A percentile compares a stretch with the other conserved stretches of the same genome.
These are phyloP conservation scores for Chaitophorus viminalis DNA, from an alignment of 2,888 invertebrate species.

Conservation along the genomic window DNA sequence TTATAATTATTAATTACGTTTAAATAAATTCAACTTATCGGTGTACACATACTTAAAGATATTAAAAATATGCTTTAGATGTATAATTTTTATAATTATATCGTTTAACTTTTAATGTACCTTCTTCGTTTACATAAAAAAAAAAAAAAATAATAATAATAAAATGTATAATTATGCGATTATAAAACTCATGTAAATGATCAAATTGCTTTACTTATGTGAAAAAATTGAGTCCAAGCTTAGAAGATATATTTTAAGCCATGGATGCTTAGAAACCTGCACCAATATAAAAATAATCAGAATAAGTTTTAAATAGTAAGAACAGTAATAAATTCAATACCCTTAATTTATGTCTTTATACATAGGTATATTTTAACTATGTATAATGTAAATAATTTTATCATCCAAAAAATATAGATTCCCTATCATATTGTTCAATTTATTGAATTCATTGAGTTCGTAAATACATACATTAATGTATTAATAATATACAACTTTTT, in stretches of 20 bases:
- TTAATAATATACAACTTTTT: too few species aligned
- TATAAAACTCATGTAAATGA: neutral
- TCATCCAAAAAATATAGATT: too few species aligned
- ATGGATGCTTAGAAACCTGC: neutral
- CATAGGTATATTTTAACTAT: too few species aligned
- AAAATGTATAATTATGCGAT: neutral
- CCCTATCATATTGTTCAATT: too few species aligned
- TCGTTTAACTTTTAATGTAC: neutral
- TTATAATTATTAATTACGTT: neutral
- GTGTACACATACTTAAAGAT: neutral
- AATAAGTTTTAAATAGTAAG: too few species aligned
- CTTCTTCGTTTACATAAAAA: neutral
- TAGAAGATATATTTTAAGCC: neutral
- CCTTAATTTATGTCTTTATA: too few species aligned
- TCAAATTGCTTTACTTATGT: neutral
- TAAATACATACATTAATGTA: too few species aligned
- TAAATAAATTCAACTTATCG: neutral
- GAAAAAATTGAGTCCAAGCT: neutral
- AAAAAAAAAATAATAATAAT: neutral
- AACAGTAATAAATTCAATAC: too few species aligned
- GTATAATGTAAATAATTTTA: too few species aligned
- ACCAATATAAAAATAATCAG: too few species aligned
- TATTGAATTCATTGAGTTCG: too few species aligned
- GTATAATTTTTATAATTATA: neutral
- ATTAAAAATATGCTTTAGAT: neutral